A percentile compares a stretch with the other conserved stretches of the same genome.
phyloP scores from a whole-genome alignment of 2,113 vertebrate species.

The Phylloscopus whistleri region DNA sequence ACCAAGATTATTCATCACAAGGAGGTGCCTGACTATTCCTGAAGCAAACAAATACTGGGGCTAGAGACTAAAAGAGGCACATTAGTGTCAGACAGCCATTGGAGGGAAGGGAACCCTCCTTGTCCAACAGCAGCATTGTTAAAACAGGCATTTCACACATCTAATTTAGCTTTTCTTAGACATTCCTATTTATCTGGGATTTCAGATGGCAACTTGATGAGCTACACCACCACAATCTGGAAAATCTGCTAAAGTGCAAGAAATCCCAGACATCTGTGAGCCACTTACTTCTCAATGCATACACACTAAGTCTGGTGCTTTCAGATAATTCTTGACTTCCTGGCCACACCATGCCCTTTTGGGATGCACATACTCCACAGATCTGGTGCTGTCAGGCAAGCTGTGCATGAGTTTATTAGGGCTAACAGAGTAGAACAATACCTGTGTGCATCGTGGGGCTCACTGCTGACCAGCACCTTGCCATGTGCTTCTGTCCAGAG shows the following conservation, averaged over 20 bases:
- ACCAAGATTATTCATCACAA: neutral
- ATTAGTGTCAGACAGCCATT: neutral
- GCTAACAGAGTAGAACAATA: neutral
- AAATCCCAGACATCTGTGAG: neutral
- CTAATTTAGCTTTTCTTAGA: neutral
- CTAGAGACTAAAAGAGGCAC: neutral
- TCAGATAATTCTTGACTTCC: neutral
- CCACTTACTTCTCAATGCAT: fast-evolving
- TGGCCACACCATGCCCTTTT: neutral
- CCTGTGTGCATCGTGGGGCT: neutral
- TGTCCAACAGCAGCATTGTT: neutral
- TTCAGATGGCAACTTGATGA: neutral
- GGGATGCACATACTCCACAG: neutral
- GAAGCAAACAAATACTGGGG: neutral
- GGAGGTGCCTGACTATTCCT: neutral
- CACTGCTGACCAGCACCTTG: neutral
- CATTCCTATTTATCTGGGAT: neutral
- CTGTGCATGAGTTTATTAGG: neutral
- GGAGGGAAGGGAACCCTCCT: neutral
- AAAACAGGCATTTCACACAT: neutral
- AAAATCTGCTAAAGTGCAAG: neutral
- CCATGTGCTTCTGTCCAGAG: neutral
- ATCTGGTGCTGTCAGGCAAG: neutral
- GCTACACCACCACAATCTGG: neutral
- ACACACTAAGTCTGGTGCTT: neutral